Percentiles rank a stretch among this genome's conserved stretches.
Conservation (phyloP, 2,113 vertebrate genomes). For the Phrynosoma platyrhinos region DNA sequence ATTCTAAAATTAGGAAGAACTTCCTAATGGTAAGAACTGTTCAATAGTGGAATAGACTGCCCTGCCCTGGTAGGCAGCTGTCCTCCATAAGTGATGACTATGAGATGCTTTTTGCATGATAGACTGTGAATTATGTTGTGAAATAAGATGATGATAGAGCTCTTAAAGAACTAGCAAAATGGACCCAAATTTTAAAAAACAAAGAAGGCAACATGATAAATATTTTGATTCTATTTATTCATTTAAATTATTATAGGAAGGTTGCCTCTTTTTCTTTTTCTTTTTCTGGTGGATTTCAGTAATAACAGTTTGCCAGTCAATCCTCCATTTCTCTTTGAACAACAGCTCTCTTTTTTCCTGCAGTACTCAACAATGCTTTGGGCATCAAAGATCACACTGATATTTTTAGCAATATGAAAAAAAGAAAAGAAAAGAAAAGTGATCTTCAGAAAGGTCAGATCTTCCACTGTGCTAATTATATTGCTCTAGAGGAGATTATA, state of each 20-base stretch:
- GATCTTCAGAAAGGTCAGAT: slow-evolving; percentile 79
- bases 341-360: slow-evolving; percentile 22
- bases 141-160: background rate
- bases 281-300: slow-evolving; percentile 1
- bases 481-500: slow-evolving; percentile 72
- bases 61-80: background rate
- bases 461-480: slow-evolving; percentile 80
- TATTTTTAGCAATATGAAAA: slow-evolving; percentile 78
- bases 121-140: background rate
- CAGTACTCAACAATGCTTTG: slow-evolving; percentile 24
- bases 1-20: no score
- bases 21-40: no score
- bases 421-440: slow-evolving; percentile 70
- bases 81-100: background rate
- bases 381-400: slow-evolving; percentile 68
- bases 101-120: background rate
- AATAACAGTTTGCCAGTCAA: background rate
- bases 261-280: background rate
- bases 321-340: background rate
- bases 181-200: background rate
- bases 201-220: background rate
- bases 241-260: background rate
- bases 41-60: no score
- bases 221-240: background rate
- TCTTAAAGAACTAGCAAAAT: background rate